A percentile compares a stretch with the other conserved stretches of the same genome.
phyloP scores from a whole-genome alignment of 2,888 invertebrate species.

The Drosophila niveifrons region DNA sequence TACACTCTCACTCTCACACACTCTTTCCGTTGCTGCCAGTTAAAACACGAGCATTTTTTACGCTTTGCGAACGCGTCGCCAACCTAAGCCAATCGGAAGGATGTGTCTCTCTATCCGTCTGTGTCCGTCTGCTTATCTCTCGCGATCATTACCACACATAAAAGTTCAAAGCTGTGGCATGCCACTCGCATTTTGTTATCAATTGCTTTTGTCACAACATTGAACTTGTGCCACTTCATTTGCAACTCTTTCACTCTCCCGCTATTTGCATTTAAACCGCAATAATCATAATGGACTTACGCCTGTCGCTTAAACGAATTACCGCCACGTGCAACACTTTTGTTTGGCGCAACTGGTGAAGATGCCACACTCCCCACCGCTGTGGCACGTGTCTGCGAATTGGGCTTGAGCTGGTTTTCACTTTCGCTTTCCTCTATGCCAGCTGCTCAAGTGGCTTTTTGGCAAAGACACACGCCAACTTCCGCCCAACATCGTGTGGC shows the following conservation, averaged over 20 bases:
- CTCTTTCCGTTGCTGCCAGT: conserved; percentile 56
- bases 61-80: conserved; percentile 53
- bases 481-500: conserved; percentile 10
- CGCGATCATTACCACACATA: conserved; percentile 51
- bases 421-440: conserved; percentile 23
- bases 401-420: conserved; percentile 21
- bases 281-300: conserved; percentile 72
- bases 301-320: conserved; percentile 76
- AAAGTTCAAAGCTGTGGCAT: conserved; percentile 48
- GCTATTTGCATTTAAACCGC: conserved; percentile 54
- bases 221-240: conserved; percentile 56
- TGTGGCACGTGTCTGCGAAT: conserved; percentile 46
- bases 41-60: conserved; percentile 73
- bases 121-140: conserved; percentile 15
- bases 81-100: conserved; percentile 79
- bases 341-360: conserved; percentile 67
- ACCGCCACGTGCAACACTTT: conserved; percentile 67
- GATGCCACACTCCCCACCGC: conserved; percentile 17
- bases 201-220: conserved; percentile 53
- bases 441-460: conserved; percentile 71
- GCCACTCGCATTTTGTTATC: conserved; percentile 36
- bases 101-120: conserved; percentile 45
- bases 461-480: conserved; percentile 13
- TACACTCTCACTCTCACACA: neutral
- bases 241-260: conserved; percentile 65